Base-by-base conservation (phyloP, 2,888 invertebrate genomes). In the Pheosia tremula region DNA sequence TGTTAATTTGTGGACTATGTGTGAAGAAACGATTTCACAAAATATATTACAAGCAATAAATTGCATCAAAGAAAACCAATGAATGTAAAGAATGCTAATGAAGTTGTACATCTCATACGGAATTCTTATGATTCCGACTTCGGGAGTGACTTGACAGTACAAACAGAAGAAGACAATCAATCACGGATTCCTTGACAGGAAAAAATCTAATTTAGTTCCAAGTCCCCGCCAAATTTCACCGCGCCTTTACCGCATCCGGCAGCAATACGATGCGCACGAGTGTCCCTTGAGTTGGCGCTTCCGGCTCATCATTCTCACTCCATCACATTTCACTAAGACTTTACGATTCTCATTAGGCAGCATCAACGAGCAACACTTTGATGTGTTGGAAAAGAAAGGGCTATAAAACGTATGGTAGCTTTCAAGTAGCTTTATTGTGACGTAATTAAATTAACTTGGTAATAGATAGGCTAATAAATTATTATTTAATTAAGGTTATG, bases 181-280 rank as follows among this genome's bases (percentile, higher is more conserved):
- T 87, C 87, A 87, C 78, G 69, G 63, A 76, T 79, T 73, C 77
- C 77, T 66, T 75, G 71, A 74, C 77, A 68, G 67, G 80, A 79
- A 78, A 67, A 80, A 80, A 71, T 87, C 86, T 88, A 89, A 88
- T 84, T 88, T 78, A 66, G 87, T 82, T 74, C 70, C 64, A 68
- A 71, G 80, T 82, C 81, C 79, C 82, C 81, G 84, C 82, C 80
- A 84, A 87, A 87, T 80, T 81, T 69, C 75, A 76, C 78, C 74
- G 73, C 78, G 72, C 75, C 80, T 75, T 65, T 58, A 69, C 72
- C 73, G 77, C 86, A 85, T 89, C 89, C 88, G 87, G 85, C 75
- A 67, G 78, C 72, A 74, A 80, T 72, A 77, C 75, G 81, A 80
- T 76, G 81, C 81, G 78, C 76, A 72, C 61, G 80, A 79, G 79